Conservation (phyloP, 2,113 vertebrate genomes). For the Aphelocoma coerulescens region DNA sequence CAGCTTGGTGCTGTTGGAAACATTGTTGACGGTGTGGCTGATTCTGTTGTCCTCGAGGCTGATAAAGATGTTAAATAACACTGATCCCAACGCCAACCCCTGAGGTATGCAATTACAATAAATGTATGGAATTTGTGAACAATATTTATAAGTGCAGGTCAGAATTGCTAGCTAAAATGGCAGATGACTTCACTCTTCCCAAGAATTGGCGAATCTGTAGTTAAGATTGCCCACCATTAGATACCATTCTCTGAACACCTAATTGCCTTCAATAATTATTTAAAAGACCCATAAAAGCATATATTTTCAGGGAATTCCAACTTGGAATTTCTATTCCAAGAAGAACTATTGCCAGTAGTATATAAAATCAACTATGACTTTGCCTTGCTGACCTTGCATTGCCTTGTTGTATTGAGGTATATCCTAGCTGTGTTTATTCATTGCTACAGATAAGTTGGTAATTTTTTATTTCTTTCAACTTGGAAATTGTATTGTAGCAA, state of each 20-base stretch:
- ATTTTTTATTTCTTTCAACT: neutral
- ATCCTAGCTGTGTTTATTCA: neutral
- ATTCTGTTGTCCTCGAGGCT: fast-evolving
- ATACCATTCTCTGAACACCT: neutral
- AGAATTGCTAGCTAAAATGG: neutral
- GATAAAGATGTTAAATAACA: neutral
- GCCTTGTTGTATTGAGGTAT: neutral
- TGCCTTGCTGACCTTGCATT: neutral
- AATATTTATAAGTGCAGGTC: neutral
- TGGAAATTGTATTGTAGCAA: neutral
- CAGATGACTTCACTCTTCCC: neutral
- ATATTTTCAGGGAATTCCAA: neutral
- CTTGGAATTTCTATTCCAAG: neutral
- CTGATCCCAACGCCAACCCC: neutral
- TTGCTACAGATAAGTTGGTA: neutral
- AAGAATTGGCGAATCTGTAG: neutral
- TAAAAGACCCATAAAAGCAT: neutral
- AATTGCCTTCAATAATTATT: neutral
- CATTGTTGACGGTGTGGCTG: neutral
- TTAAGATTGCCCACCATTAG: neutral
- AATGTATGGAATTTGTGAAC: neutral
- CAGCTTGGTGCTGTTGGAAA: neutral
- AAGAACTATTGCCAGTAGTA: neutral
- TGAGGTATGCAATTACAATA: neutral
- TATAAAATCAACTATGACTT: neutral